Base-by-base conservation (phyloP, 2,113 vertebrate species). In the Eolophus roseicapilla region DNA sequence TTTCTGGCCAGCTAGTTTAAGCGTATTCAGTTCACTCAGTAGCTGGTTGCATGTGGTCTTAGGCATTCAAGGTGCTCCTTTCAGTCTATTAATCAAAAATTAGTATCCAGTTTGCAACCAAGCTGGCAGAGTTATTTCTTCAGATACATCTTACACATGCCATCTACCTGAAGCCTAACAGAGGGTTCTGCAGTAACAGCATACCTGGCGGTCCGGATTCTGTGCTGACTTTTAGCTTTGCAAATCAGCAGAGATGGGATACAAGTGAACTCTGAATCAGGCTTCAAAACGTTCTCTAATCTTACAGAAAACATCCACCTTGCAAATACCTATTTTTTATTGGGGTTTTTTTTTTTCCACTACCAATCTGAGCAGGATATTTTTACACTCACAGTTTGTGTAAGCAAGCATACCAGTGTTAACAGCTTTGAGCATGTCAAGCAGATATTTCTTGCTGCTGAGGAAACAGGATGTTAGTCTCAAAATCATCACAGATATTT, bases 401-500 rank as follows among this genome's bases (percentile, higher is more conserved):
- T 68, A 82, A 85, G 68, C 29, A 79, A 25, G 29, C 65, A 75
- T 44, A 69, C 43, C 39, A 33, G 37, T 73, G 65, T n/a, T 70
- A 77, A 85, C 47, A 90, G 10, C n/a, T 93, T 76, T 18, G 55
- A 83, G 14, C 13, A 25, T 41, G 57, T 69, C 74, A 86, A 37
- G n/a, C 15, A 92, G 94, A 70, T 84, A 83, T 57, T 70, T 17
- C 62, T 93, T 89, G 18, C 53, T 80, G 55, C 68, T 94, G 57
- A 80, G 60, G 67, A 85, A 97, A 92, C 53, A 79, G 65, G 67
- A 62, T 93, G 28, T 11, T 90, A 90, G 35, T 90, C 65, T 93
- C 65, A 77, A 90, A 96, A 91, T 25, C 13, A 82, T 68, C 25
- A 71, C 10, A 95, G 47, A 57, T n/a, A 94, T 64, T 95, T 93